These are phyloP conservation scores for Callaeas wilsoni DNA, from an alignment of 2,113 vertebrate genomes.

Conservation along the genomic window DNA sequence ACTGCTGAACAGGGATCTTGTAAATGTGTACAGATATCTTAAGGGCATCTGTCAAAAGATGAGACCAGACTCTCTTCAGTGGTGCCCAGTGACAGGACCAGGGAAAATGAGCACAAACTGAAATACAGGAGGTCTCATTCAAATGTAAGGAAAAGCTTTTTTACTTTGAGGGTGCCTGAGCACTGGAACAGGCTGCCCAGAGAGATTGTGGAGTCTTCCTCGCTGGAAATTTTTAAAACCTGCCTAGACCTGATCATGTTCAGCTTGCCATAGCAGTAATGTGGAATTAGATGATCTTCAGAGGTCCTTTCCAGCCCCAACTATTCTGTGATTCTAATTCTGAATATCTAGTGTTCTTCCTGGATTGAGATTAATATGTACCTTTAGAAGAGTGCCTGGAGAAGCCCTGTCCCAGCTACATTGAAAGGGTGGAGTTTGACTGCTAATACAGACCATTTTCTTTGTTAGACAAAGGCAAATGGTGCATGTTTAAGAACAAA, in stretches of 20 bases:
- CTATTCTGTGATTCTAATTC: neutral
- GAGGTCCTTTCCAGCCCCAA: neutral
- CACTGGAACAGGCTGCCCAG: neutral
- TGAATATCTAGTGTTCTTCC: neutral
- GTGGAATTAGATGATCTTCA: neutral
- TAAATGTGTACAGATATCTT: too few relatives aligned
- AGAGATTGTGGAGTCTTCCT: neutral
- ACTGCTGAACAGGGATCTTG: neutral
- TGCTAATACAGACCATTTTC: neutral
- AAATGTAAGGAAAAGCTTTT: neutral
- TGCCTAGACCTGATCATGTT: neutral
- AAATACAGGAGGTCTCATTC: neutral
- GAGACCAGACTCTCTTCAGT: neutral
- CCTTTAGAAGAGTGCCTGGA: neutral
- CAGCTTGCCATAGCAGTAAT: too few relatives aligned
- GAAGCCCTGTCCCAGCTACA: neutral
- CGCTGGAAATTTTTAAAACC: neutral
- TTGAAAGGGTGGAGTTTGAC: neutral
- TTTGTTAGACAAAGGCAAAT: neutral
- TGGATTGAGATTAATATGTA: neutral
- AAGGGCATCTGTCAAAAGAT: neutral
- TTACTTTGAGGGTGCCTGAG: neutral
- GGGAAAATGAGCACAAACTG: neutral
- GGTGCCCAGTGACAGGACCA: too few relatives aligned
- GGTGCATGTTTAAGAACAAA: neutral